phyloP scores from a whole-genome alignment of 2,888 invertebrate species.

The Eugnorisma glareosa region DNA sequence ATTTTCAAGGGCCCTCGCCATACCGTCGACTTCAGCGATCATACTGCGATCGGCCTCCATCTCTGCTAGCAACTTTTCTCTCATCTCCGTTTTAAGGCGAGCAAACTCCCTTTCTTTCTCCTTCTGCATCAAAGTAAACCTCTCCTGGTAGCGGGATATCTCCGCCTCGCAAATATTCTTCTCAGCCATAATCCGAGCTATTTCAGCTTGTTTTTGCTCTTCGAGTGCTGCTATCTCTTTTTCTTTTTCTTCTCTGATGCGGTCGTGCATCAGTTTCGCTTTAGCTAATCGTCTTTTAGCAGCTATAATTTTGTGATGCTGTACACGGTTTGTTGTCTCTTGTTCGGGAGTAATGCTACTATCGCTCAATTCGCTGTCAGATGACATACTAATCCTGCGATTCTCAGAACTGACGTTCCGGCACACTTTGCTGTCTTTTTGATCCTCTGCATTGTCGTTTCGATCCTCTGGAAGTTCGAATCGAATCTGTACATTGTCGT shows the following conservation, averaged over 20 bases:
- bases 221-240: background rate
- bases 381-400: background rate
- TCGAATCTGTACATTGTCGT: no score
- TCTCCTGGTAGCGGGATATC: background rate
- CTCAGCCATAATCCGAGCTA: background rate
- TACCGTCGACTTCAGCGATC: slow-evolving; percentile 21
- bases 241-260: slow-evolving; percentile 11
- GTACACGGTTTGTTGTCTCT: background rate
- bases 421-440: background rate
- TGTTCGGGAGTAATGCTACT: background rate
- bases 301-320: background rate
- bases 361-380: slow-evolving; percentile 15
- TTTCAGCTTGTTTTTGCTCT: background rate
- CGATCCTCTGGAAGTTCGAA: background rate
- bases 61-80: background rate
- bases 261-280: background rate
- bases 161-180: background rate
- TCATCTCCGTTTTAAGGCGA: background rate
- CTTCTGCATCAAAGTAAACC: background rate
- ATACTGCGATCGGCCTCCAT: slow-evolving; percentile 2
- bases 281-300: slow-evolving; percentile 3
- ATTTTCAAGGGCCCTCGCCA: slow-evolving; percentile 23
- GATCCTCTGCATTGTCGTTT: background rate
- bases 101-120: background rate
- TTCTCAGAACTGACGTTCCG: background rate